phyloP scores from a whole-genome alignment of 2,797 vertebrate genomes.

The Mormyrus hasselquistii region DNA sequence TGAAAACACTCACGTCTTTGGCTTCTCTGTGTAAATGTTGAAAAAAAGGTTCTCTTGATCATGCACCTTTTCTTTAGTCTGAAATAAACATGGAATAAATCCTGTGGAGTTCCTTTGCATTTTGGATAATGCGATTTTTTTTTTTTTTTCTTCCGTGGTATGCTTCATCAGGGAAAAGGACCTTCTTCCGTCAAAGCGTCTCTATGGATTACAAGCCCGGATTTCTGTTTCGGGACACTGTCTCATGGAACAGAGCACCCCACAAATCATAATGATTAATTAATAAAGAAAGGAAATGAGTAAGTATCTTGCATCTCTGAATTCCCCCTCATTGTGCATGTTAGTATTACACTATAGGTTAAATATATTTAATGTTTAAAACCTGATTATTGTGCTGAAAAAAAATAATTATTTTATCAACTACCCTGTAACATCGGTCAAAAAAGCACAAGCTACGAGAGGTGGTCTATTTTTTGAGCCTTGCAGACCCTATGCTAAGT shows the following conservation, averaged over 20 bases:
- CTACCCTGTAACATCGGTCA: background rate
- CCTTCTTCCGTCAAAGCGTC: background rate
- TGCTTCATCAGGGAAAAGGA: background rate
- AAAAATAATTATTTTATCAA: background rate
- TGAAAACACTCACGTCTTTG: background rate
- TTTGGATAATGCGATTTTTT: background rate
- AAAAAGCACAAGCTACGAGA: background rate
- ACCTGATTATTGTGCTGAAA: background rate
- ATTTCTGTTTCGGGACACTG: background rate
- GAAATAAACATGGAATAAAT: constrained; percentile 5
- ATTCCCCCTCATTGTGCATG: background rate
- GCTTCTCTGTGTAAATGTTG: background rate
- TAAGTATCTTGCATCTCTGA: background rate
- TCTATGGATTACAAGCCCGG: constrained; percentile 18
- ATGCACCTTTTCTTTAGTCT: background rate
- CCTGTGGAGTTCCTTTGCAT: background rate
- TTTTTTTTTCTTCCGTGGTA: background rate
- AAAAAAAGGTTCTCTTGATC: background rate
- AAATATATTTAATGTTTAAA: background rate
- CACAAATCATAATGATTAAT: constrained; percentile 20
- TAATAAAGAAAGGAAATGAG: constrained; percentile 6
- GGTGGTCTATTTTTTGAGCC: background rate
- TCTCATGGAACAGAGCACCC: background rate
- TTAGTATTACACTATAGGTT: background rate
- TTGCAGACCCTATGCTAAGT: background rate